These are phyloP conservation scores for Lochmaea crataegi DNA, from an alignment of 2,888 invertebrate species.

Conservation along the genomic window DNA sequence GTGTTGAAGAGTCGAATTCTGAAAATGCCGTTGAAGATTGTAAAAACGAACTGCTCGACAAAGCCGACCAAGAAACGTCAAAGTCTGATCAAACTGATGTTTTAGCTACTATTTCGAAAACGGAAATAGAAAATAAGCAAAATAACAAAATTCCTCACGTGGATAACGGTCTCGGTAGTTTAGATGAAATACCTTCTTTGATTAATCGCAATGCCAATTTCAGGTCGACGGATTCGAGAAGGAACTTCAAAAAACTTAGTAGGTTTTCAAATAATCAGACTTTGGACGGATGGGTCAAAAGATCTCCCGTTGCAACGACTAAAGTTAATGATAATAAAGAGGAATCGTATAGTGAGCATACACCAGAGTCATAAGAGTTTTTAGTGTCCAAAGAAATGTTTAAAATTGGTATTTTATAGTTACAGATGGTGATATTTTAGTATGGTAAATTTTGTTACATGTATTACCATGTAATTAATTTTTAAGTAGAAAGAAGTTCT, in stretches of 20 bases:
- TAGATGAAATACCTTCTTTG: constrained; percentile 16
- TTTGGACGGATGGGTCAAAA: constrained; percentile 57
- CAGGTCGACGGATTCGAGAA: constrained; percentile 45
- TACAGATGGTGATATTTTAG: too few species aligned
- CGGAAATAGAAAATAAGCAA: constrained; percentile 36
- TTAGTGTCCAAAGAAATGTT: background rate
- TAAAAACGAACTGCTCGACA: background rate
- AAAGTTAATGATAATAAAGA: constrained; percentile 24
- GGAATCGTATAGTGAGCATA: constrained; percentile 22
- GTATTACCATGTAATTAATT: too few species aligned
- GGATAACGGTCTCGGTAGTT: constrained; percentile 37
- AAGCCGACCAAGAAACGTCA: background rate
- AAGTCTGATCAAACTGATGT: constrained; percentile 1
- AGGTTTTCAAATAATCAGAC: constrained; percentile 45
- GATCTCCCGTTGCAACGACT: constrained; percentile 36
- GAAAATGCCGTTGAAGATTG: background rate
- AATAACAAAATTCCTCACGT: constrained; percentile 32
- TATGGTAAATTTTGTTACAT: too few species aligned
- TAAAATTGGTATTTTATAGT: background rate
- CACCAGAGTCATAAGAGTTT: background rate
- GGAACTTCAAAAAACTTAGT: constrained; percentile 36
- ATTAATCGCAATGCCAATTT: constrained; percentile 37
- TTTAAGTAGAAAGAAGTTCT: too few species aligned
- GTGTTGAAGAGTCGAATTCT: too few species aligned
- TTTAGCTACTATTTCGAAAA: background rate